These are phyloP conservation scores for Polymixis lichenea DNA, from an alignment of 2,888 invertebrate genomes.

Conservation along the genomic window DNA sequence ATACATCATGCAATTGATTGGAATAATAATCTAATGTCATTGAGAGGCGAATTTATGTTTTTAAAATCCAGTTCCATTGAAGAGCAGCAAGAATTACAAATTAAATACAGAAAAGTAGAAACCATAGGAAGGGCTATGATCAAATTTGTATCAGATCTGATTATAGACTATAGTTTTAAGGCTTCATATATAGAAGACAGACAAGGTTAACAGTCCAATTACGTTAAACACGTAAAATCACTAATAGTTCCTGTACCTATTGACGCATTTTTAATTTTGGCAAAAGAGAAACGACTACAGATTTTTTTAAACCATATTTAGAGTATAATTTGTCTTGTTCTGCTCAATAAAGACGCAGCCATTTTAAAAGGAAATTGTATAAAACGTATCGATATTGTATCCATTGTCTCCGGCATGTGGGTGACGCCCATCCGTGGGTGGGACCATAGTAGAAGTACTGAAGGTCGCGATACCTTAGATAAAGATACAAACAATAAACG, in stretches of 20 bases:
- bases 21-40: conserved; percentile 44
- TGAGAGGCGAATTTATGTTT: conserved; percentile 25
- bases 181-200: conserved; percentile 17
- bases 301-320: conserved; percentile 11
- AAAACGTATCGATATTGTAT: conserved; percentile 62
- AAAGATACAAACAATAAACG: conserved; percentile 51
- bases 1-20: conserved; percentile 55
- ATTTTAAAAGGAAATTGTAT: conserved; percentile 59
- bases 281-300: not conserved
- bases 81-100: conserved; percentile 6
- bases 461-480: conserved; percentile 73
- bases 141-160: not conserved
- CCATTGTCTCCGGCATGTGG: conserved; percentile 76
- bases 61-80: conserved; percentile 15
- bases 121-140: not conserved
- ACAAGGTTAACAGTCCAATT: conserved; percentile 3
- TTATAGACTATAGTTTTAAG: conserved; percentile 4
- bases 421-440: conserved; percentile 81
- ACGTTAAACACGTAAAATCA: not conserved
- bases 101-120: conserved; percentile 2
- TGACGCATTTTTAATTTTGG: not conserved
- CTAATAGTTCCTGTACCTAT: not conserved
- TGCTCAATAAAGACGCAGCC: conserved; percentile 27
- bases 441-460: conserved; percentile 70
- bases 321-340: conserved; percentile 11